phyloP scores from a whole-genome alignment of 2,888 invertebrate species.

The Tachina fera region DNA sequence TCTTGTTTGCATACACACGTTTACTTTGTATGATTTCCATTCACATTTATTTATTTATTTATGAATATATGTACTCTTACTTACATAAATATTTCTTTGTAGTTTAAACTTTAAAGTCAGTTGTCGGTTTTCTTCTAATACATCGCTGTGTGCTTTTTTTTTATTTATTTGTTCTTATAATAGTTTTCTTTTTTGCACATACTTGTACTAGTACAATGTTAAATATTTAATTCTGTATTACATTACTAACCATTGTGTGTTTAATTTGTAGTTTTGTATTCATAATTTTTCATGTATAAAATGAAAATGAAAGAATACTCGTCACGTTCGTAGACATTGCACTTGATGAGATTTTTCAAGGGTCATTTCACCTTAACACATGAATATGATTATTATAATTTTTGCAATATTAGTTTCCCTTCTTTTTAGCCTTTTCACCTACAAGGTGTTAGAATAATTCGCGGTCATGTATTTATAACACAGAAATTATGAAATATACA shows the following conservation, averaged over 20 bases:
- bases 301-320: slow-evolving; percentile 21
- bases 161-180: not conserved
- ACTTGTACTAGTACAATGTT: slow-evolving; percentile 36
- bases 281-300: slow-evolving; percentile 18
- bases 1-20: not conserved
- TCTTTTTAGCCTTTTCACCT: not conserved
- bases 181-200: slow-evolving; percentile 18
- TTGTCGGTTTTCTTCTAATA: slow-evolving; percentile 61
- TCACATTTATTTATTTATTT: not conserved
- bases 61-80: not conserved
- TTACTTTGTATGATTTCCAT: slow-evolving; percentile 2
- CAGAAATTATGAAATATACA: not conserved
- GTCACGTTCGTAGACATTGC: slow-evolving; percentile 58
- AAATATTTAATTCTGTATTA: slow-evolving; percentile 45
- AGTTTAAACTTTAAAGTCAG: slow-evolving; percentile 19
- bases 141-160: not conserved
- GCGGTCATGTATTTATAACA: not conserved
- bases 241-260: slow-evolving; percentile 45
- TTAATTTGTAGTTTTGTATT: slow-evolving; percentile 39
- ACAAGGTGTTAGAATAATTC: not conserved
- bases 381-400: slow-evolving; percentile 33
- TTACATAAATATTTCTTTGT: slow-evolving; percentile 18
- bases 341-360: slow-evolving; percentile 68
- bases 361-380: slow-evolving; percentile 56
- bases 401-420: slow-evolving; percentile 3